Percentiles rank a stretch among this genome's conserved stretches.
Evolutionary conservation across 2,797 vertebrate genomes (phyloP).

Genomic region (Sphenopsis melanotis): DNA sequence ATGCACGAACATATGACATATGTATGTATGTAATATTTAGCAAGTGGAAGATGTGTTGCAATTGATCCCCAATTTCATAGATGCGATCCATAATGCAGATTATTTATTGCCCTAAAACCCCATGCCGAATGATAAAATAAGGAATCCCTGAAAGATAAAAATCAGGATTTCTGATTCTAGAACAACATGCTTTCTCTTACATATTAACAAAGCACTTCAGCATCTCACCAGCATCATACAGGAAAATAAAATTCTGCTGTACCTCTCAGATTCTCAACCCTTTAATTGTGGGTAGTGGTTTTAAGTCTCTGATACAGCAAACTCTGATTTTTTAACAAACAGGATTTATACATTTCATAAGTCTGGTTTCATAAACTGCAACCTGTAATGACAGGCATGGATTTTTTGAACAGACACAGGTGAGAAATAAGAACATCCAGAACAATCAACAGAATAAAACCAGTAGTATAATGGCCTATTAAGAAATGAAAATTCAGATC

Average conservation of each 20-base stretch:
- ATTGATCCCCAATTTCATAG: neutral
- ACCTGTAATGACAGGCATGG: neutral
- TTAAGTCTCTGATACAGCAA: neutral
- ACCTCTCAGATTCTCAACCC: neutral
- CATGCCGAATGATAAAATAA: neutral
- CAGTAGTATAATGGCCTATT: neutral
- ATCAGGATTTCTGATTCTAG: neutral
- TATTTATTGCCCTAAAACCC: neutral
- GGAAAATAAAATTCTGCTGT: neutral
- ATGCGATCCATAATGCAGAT: neutral
- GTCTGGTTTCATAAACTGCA: neutral
- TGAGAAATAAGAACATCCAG: neutral
- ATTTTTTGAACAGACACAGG: neutral
- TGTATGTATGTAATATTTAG: neutral
- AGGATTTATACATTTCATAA: neutral
- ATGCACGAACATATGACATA: neutral
- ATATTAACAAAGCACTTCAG: neutral
- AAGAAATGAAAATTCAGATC: neutral
- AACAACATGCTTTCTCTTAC: neutral
- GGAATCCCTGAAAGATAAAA: neutral
- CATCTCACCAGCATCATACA: fast-evolving
- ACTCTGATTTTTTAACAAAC: neutral
- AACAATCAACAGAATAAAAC: neutral
- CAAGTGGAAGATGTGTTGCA: neutral
- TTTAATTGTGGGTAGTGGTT: neutral